These are phyloP conservation scores for Hyposmocoma kahamanoa DNA, from an alignment of 1,140 invertebrate species.

Conservation along the genomic window DNA sequence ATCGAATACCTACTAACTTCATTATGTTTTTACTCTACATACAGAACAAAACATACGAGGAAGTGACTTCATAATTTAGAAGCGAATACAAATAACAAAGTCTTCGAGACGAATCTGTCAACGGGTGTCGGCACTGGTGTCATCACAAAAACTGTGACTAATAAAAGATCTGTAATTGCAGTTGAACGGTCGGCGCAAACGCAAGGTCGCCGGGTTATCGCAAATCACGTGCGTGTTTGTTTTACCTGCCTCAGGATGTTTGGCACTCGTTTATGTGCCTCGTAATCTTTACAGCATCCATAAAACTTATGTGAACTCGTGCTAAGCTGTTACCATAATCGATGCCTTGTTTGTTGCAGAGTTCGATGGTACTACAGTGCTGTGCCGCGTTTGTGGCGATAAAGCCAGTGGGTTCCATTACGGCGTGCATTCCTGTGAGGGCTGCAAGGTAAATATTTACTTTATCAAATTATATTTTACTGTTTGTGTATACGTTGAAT, in stretches of 20 bases:
- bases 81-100: background rate
- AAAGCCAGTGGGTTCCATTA: constrained; percentile 99
- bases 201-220: constrained; percentile 40
- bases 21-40: too few relatives aligned
- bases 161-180: constrained; percentile 3
- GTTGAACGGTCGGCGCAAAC: constrained; percentile 21
- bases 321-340: constrained; percentile 4
- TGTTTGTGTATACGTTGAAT: background rate
- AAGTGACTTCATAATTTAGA: background rate
- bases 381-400: constrained; percentile 98
- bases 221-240: constrained; percentile 35
- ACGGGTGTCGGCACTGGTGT: background rate
- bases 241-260: constrained; percentile 40
- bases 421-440: constrained; percentile 99
- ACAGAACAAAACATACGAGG: background rate
- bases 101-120: background rate
- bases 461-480: background rate
- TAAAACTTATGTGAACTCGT: constrained; percentile 11
- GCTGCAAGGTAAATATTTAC: constrained; percentile 91
- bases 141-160: constrained; percentile 4
- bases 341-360: constrained; percentile 83
- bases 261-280: constrained; percentile 25
- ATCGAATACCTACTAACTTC: too few relatives aligned
- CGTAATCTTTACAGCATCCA: constrained; percentile 23
- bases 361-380: constrained; percentile 97